These are phyloP conservation scores for Xestia rhomboidea DNA, from an alignment of 2,888 invertebrate species.

Conservation along the genomic window DNA sequence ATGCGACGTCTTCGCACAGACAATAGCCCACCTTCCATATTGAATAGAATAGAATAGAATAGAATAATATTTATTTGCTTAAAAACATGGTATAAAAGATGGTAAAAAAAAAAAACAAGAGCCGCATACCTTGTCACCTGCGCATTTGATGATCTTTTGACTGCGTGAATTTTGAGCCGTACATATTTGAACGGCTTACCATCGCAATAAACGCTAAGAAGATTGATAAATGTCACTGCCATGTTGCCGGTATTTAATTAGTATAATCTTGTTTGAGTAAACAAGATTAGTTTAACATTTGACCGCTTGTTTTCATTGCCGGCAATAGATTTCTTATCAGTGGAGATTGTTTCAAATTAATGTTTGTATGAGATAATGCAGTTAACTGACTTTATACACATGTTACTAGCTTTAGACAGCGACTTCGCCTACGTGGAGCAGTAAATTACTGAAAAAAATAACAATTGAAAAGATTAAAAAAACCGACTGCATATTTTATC, in stretches of 20 bases:
- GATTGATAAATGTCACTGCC: neutral
- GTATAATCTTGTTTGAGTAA: neutral
- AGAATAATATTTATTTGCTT: no score
- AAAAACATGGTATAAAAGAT: no score
- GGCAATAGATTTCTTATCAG: neutral
- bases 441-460: neutral
- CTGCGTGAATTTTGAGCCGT: neutral
- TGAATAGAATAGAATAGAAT: no score
- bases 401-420: neutral
- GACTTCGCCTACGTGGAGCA: neutral
- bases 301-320: slow-evolving; percentile 7
- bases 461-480: no score
- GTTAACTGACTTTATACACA: neutral
- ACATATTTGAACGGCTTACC: neutral
- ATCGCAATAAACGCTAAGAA: neutral
- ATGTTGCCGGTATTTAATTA: neutral
- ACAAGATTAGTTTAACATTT: neutral
- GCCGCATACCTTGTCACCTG: neutral
- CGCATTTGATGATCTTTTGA: neutral
- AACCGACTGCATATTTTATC: no score
- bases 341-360: neutral
- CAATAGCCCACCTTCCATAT: neutral
- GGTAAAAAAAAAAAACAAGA: no score
- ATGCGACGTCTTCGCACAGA: neutral
- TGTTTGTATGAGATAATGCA: neutral